Percentiles rank a stretch among this genome's conserved stretches.
Conservation (phyloP, 2,888 invertebrate genomes). For the Nephrotoma guestfalica region DNA sequence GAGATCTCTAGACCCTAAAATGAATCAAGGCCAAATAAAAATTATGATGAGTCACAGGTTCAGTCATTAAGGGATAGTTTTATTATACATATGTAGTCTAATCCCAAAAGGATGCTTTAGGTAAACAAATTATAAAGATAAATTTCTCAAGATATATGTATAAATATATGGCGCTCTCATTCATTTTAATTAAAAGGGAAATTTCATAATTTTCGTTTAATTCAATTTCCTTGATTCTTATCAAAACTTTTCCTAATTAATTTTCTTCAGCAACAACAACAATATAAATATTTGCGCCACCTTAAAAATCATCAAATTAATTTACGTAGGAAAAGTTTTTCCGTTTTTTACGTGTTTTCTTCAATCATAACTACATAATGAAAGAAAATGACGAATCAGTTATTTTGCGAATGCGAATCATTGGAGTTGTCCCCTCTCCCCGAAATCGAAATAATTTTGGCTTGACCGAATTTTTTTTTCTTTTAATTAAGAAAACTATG, state of each 20-base stretch:
- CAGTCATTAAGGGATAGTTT: background rate
- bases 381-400: background rate
- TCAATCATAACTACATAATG: background rate
- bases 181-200: background rate
- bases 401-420: background rate
- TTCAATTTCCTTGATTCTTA: background rate
- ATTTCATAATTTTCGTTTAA: background rate
- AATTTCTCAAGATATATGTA: background rate
- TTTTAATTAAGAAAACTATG: background rate
- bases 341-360: background rate
- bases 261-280: background rate
- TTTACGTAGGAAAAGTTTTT: background rate
- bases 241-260: background rate
- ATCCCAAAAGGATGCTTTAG: background rate
- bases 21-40: background rate
- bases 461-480: background rate
- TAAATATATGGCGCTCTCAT: background rate
- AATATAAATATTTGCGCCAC: background rate
- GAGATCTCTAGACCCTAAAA: constrained; percentile 14
- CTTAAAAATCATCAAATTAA: background rate
- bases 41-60: background rate
- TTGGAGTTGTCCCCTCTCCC: background rate
- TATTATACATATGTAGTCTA: background rate
- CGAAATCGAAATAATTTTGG: background rate
- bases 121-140: background rate